Evolutionary conservation across 2,113 vertebrate species (phyloP), one percentile per base, ranked within the genome.

Genomic region (Xiphorhynchus elegans): DNA sequence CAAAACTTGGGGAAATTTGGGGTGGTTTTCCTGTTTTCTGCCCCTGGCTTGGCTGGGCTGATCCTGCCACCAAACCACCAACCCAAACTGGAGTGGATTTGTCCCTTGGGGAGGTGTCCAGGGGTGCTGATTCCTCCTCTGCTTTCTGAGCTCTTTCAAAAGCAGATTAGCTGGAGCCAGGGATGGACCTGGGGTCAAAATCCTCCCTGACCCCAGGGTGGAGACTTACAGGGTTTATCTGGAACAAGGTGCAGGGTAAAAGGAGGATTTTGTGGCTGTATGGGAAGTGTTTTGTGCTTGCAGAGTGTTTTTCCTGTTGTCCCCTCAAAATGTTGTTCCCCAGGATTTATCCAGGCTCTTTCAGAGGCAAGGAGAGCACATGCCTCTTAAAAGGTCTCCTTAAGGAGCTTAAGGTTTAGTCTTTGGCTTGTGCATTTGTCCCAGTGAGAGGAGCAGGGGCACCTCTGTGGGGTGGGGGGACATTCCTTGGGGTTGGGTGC

Each of bases 1-100:
- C 10, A 1, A 7, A 20, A 0, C 14, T 2, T 6, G 10, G 44
- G 28, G 44, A 2, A 4, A 5, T 37, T 12, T 5, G 12, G 8
- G 3, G 0, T 18, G 0, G 17, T 7, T 3, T 42, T 20, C 2
- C 17, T 17, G 1, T 31, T 46, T 53, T 20, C 17, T n/a, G 10
- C 49, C 17, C 75, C 17, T n/a, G 5, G 0, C 15, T 72, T 31
- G 33, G 7, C 47, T 7, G 62, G 25, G 56, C 26, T n/a, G 13
- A 11, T 56, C 5, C 50, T 11, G 2, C 2, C 6, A 5, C 40
- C 2, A 11, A 44, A 8, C 11, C 33, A 50, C 49, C 50, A 52
- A 52, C 50, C 25, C 50, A 28, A 28, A 52, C 47, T 24, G 56
- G 35, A 1, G 17, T 5, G 2, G 3, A 0, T 68, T 75, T 67